phyloP scores from a whole-genome alignment of 2,888 invertebrate species.

The Hydrotaea cyrtoneurina region DNA sequence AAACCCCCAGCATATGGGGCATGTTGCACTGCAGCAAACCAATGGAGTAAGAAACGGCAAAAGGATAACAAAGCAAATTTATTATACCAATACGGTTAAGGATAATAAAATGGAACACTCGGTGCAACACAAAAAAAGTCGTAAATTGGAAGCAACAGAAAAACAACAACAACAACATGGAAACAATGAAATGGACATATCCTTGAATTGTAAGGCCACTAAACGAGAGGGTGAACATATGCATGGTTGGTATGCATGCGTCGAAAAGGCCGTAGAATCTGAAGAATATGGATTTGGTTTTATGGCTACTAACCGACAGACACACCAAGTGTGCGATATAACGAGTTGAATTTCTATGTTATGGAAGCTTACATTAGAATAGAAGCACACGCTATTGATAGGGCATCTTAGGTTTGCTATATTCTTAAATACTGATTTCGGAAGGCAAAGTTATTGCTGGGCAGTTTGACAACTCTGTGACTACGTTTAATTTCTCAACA shows the following conservation, averaged over 20 bases:
- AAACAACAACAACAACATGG: background rate
- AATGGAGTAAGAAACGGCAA: background rate
- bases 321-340: too few species aligned
- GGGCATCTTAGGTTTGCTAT: too few species aligned
- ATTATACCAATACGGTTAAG: slow-evolving; percentile 31
- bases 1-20: background rate
- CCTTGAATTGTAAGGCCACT: background rate
- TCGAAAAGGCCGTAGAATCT: background rate
- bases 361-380: too few species aligned
- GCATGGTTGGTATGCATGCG: background rate
- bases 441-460: too few species aligned
- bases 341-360: too few species aligned
- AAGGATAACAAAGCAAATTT: slow-evolving; percentile 35
- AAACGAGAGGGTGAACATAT: background rate
- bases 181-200: background rate
- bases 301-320: background rate
- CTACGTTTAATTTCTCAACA: too few species aligned
- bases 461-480: too few species aligned
- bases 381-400: too few species aligned
- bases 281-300: background rate
- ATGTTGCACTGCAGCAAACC: background rate
- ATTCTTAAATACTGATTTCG: too few species aligned
- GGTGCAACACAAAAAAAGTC: slow-evolving; percentile 17
- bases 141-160: slow-evolving; percentile 21
- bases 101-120: slow-evolving; percentile 30